Conservation (phyloP, 1,140 invertebrate genomes). For the Cherax quadricarinatus region DNA sequence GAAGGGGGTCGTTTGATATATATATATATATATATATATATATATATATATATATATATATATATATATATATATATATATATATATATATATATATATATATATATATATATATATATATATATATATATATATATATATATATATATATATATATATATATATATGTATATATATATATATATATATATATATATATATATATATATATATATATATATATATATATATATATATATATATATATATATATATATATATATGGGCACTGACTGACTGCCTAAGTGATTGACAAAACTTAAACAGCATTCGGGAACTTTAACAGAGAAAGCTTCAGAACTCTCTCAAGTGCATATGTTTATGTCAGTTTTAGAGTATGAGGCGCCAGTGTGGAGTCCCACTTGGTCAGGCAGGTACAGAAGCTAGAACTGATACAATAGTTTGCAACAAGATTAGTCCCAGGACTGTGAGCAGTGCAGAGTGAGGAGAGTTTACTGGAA, state of each 20-base stretch:
- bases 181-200: conserved; percentile 31
- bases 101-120: conserved; percentile 4
- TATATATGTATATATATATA: not conserved
- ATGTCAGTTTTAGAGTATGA: too few species aligned
- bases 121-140: conserved; percentile 29
- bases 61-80: conserved; percentile 29
- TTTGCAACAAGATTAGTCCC: too few species aligned
- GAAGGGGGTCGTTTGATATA: not conserved
- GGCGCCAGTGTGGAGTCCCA: too few species aligned
- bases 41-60: conserved; percentile 4
- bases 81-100: conserved; percentile 34
- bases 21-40: conserved; percentile 34
- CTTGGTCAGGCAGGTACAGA: too few species aligned
- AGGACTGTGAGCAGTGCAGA: too few species aligned
- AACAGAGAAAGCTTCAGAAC: too few species aligned
- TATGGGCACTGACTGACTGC: not conserved
- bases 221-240: conserved; percentile 4
- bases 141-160: conserved; percentile 34
- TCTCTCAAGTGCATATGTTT: too few species aligned
- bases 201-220: conserved; percentile 31
- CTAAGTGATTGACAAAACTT: too few species aligned
- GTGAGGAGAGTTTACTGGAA: too few species aligned
- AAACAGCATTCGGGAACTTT: too few species aligned
- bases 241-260: conserved; percentile 34
- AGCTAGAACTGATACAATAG: too few species aligned